Evolutionary conservation across 2,888 invertebrate species (phyloP).

Genomic region (Meandrusa payeni): DNA sequence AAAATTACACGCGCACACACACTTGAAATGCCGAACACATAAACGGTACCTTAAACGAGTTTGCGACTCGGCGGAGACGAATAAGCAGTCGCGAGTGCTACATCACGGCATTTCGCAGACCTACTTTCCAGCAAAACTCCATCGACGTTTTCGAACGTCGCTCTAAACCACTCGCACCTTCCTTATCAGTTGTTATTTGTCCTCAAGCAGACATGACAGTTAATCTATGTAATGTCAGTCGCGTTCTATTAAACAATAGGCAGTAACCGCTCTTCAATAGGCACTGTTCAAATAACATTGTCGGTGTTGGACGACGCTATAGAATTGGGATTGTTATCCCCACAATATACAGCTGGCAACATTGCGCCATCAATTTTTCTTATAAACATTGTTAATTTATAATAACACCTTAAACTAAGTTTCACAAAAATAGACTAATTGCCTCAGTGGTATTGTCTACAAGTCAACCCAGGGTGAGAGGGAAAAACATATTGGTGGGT

Average conservation of each 20-base stretch:
- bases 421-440: too few relatives aligned
- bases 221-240: conserved; percentile 41
- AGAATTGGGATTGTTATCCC: conserved; percentile 14
- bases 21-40: conserved; percentile 27
- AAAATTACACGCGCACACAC: conserved; percentile 12
- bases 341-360: too few relatives aligned
- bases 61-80: conserved; percentile 36
- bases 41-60: conserved; percentile 52
- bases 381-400: too few relatives aligned
- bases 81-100: conserved; percentile 28
- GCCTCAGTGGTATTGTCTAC: too few relatives aligned
- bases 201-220: conserved; percentile 39
- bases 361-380: conserved; percentile 9
- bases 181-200: conserved; percentile 30
- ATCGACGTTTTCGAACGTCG: conserved; percentile 14
- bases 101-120: conserved; percentile 29
- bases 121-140: conserved; percentile 35
- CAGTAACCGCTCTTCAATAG: conserved; percentile 40
- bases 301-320: conserved; percentile 34
- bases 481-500: too few relatives aligned
- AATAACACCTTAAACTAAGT: too few relatives aligned
- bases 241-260: conserved; percentile 47
- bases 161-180: conserved; percentile 24
- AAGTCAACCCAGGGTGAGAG: too few relatives aligned
- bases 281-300: conserved; percentile 35